Evolutionary conservation across 2,113 vertebrate species (phyloP).

Genomic region (Todiramphus saurophagus): DNA sequence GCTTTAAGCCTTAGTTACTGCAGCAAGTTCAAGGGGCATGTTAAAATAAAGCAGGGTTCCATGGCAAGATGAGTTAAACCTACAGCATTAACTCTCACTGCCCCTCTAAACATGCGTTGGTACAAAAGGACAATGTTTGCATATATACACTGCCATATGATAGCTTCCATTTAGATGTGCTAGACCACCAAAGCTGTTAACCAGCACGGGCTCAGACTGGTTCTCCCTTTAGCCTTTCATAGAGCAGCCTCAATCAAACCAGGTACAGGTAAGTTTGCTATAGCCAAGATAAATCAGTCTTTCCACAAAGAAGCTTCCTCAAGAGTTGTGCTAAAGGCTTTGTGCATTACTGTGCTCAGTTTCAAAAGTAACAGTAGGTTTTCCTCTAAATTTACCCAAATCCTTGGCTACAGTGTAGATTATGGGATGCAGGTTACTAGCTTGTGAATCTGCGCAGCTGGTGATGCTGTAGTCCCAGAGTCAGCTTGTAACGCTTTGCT

Average conservation of each 20-base stretch:
- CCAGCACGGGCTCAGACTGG: not conserved
- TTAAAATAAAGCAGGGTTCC: not conserved
- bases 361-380: not conserved
- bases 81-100: not conserved
- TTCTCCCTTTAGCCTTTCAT: not conserved
- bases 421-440: not conserved
- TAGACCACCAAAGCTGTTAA: not conserved
- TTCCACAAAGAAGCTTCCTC: not conserved
- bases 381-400: not conserved
- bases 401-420: not conserved
- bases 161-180: not conserved
- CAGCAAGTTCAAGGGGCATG: not conserved
- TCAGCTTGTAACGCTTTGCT: not conserved
- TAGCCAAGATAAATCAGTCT: not conserved
- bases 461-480: not conserved
- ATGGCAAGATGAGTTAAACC: not conserved
- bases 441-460: not conserved
- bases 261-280: accelerated
- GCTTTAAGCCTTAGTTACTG: not conserved
- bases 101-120: not conserved
- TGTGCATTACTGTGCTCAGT: not conserved
- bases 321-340: not conserved
- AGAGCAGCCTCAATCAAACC: not conserved
- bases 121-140: not conserved
- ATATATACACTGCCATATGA: not conserved